These are phyloP conservation scores for Muschampia plurimacula DNA, from an alignment of 2,888 invertebrate species.

Conservation along the genomic window DNA sequence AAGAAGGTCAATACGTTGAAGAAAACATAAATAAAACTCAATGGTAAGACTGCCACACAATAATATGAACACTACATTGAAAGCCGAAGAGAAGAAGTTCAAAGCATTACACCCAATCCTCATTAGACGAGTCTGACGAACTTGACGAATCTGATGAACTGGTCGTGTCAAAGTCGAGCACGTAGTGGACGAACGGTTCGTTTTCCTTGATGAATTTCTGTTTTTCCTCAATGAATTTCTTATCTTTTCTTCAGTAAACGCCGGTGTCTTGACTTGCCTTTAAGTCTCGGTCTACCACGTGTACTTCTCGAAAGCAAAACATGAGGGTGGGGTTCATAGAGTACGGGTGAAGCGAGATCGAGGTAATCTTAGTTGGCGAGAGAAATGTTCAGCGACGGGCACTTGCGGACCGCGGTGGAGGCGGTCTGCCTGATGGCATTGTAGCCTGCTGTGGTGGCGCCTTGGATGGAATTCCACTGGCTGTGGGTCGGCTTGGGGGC, in stretches of 20 bases:
- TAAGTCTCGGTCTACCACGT: slow-evolving; percentile 37
- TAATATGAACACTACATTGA: slow-evolving; percentile 57
- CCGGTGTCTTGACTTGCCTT: slow-evolving; percentile 28
- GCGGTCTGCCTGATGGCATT: slow-evolving; percentile 78
- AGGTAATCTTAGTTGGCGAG: slow-evolving; percentile 81
- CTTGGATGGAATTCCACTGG: slow-evolving; percentile 81
- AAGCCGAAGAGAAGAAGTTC: slow-evolving; percentile 35
- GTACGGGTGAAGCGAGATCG: slow-evolving; percentile 9
- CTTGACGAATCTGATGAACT: background rate
- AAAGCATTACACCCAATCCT: slow-evolving; percentile 34
- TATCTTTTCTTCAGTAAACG: background rate
- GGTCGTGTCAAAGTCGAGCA: slow-evolving; percentile 1
- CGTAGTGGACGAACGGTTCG: background rate
- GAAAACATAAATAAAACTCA: slow-evolving; percentile 64
- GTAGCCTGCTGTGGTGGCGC: slow-evolving; percentile 82
- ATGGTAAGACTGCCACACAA: slow-evolving; percentile 58
- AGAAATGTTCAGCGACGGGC: slow-evolving; percentile 91
- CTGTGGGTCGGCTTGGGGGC: slow-evolving; percentile 80
- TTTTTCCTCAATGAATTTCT: background rate
- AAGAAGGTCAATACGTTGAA: slow-evolving; percentile 48
- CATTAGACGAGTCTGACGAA: slow-evolving; percentile 54
- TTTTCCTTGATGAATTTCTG: background rate
- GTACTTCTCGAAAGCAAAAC: slow-evolving; percentile 26
- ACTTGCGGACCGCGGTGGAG: slow-evolving; percentile 88
- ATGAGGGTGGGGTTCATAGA: slow-evolving; percentile 1